Evolutionary conservation across 2,888 invertebrate genomes (phyloP).

Genomic region (Eupeodes luniger): DNA sequence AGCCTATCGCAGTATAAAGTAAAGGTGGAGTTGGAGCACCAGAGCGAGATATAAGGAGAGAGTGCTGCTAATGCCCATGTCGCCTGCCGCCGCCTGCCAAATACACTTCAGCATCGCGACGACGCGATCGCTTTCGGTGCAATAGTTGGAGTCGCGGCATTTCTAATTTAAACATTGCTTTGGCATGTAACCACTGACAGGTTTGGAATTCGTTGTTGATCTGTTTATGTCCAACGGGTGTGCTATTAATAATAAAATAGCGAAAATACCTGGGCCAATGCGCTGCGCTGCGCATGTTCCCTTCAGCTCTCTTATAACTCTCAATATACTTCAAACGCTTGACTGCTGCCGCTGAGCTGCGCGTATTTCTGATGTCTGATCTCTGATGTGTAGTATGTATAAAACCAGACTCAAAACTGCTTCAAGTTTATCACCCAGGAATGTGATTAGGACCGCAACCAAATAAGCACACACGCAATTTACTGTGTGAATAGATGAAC

Average conservation of each 20-base stretch:
- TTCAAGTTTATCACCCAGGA: slow-evolving; percentile 73
- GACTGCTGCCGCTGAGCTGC: background rate
- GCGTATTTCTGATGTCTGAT: background rate
- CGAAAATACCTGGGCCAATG: slow-evolving; percentile 46
- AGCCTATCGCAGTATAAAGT: slow-evolving; percentile 16
- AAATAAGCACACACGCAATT: slow-evolving; percentile 66
- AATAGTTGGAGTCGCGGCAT: slow-evolving; percentile 47
- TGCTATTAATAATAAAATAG: slow-evolving; percentile 74
- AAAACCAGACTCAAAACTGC: slow-evolving; percentile 53
- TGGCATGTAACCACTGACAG: slow-evolving; percentile 71
- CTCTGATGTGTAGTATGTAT: background rate
- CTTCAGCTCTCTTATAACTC: slow-evolving; percentile 35
- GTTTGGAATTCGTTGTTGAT: slow-evolving; percentile 74
- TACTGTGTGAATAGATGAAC: slow-evolving; percentile 34
- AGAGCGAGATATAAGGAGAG: slow-evolving; percentile 31
- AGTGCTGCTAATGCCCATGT: background rate
- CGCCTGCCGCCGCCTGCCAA: slow-evolving; percentile 18
- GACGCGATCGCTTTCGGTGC: background rate
- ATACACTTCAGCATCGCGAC: background rate
- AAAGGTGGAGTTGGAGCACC: slow-evolving; percentile 44
- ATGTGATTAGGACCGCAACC: slow-evolving; percentile 71
- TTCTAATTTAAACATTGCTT: slow-evolving; percentile 74
- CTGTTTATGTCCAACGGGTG: slow-evolving; percentile 76
- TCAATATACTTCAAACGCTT: background rate
- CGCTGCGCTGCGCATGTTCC: slow-evolving; percentile 56